phyloP scores from a whole-genome alignment of 2,797 vertebrate genomes.

The Sorex maritimensis region DNA sequence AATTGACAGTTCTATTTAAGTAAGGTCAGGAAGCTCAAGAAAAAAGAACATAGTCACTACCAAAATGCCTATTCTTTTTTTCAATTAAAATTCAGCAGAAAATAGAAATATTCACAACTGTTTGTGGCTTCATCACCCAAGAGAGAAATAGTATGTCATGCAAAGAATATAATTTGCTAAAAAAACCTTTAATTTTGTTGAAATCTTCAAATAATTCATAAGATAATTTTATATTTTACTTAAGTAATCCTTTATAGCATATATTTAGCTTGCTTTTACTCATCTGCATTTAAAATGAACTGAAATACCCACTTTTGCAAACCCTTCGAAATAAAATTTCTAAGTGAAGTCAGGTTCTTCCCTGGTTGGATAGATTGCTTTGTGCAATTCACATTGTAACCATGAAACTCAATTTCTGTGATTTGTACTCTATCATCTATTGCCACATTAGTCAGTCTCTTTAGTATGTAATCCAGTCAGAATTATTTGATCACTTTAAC shows the following conservation, averaged over 20 bases:
- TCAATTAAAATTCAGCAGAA: constrained; percentile 70
- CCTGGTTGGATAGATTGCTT: constrained; percentile 57
- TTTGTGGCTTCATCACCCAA: constrained; percentile 37
- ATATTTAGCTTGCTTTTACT: constrained; percentile 61
- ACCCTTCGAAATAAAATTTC: constrained; percentile 1
- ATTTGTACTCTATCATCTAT: constrained; percentile 67
- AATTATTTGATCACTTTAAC: constrained; percentile 74
- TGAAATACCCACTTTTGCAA: constrained; percentile 62
- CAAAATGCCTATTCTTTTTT: constrained; percentile 65
- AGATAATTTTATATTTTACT: constrained; percentile 71
- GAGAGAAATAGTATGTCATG: constrained; percentile 55
- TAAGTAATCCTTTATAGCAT: constrained; percentile 15
- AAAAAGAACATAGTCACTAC: constrained; percentile 54
- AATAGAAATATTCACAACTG: constrained; percentile 63
- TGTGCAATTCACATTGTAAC: constrained; percentile 69
- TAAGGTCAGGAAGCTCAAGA: constrained; percentile 48
- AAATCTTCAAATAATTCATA: constrained; percentile 12
- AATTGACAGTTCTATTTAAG: constrained; percentile 69
- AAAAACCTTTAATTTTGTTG: not conserved
- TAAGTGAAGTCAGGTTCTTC: constrained; percentile 60
- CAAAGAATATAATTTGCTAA: not conserved
- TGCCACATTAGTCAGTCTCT: constrained; percentile 8
- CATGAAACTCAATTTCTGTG: constrained; percentile 73
- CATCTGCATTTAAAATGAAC: constrained; percentile 68
- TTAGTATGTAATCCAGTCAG: constrained; percentile 26